Evolutionary conservation across 2,888 invertebrate species (phyloP).

Genomic region (Nemotelus pantherinus): DNA sequence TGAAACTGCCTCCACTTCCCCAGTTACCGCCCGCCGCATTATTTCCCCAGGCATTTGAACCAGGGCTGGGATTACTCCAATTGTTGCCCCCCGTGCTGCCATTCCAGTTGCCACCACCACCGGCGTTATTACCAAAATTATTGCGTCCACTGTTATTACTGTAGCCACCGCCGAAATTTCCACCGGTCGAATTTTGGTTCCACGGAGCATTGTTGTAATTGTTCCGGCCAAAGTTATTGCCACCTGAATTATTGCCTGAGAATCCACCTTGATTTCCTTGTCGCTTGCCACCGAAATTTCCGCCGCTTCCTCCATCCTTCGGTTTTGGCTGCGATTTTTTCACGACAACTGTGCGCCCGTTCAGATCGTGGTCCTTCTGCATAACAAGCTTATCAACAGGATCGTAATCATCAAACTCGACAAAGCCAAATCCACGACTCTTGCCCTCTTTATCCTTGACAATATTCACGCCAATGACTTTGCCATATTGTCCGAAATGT

Average conservation of each 20-base stretch:
- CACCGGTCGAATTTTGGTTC: background rate
- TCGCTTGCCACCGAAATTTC: constrained; percentile 64
- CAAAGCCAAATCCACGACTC: constrained; percentile 90
- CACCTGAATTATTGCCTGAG: constrained; percentile 57
- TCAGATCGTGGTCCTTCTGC: constrained; percentile 78
- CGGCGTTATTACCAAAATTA: background rate
- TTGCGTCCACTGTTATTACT: background rate
- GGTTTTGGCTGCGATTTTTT: constrained; percentile 87
- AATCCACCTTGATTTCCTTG: constrained; percentile 27
- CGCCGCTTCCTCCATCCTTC: constrained; percentile 73
- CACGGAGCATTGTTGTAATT: background rate
- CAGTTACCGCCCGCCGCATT: too few relatives aligned
- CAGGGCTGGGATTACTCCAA: constrained; percentile 42
- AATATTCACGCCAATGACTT: constrained; percentile 79
- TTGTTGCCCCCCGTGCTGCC: constrained; percentile 66
- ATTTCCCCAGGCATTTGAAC: too few relatives aligned
- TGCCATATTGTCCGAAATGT: constrained; percentile 80
- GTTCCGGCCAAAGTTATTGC: constrained; percentile 65
- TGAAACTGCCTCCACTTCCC: constrained; percentile 51
- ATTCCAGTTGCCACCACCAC: constrained; percentile 58
- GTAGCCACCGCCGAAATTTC: background rate
- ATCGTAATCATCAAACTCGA: constrained; percentile 94
- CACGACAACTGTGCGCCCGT: constrained; percentile 82
- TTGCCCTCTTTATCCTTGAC: constrained; percentile 90
- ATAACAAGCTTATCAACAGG: constrained; percentile 90